Evolutionary conservation across 2,113 vertebrate species (phyloP).

Genomic region (Chrysemys picta): DNA sequence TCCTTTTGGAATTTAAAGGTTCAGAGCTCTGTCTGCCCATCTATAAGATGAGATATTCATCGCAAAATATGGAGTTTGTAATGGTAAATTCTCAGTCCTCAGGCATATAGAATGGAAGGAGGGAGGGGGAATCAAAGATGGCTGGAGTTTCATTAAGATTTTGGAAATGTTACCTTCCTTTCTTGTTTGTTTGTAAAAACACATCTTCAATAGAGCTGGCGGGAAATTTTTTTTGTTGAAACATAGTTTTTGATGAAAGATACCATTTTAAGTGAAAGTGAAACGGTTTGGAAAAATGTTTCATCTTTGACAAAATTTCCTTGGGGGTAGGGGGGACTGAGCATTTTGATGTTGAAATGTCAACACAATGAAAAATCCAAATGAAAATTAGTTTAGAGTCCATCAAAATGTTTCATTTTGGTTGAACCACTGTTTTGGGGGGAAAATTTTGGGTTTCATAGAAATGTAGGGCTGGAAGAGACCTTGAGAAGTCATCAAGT

Average conservation of each 20-base stretch:
- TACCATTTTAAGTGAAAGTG: not conserved
- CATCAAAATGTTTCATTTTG: not conserved
- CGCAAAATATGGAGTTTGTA: not conserved
- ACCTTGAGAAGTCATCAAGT: not conserved
- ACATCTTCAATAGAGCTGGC: not conserved
- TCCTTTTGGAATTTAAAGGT: slow-evolving; percentile 8
- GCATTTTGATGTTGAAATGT: not conserved
- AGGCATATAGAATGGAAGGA: not conserved
- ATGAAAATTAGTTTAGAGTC: not conserved
- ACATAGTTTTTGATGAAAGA: not conserved
- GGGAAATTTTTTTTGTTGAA: not conserved
- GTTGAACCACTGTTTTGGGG: not conserved
- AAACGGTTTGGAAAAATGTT: not conserved
- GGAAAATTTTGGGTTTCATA: not conserved
- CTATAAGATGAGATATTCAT: not conserved
- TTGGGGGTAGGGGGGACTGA: not conserved
- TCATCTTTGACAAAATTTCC: not conserved
- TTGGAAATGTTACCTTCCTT: not conserved
- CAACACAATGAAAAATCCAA: not conserved
- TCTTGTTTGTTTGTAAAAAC: not conserved
- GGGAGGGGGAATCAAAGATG: not conserved
- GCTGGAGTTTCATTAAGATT: not conserved
- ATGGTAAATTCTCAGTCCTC: not conserved
- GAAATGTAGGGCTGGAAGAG: not conserved
- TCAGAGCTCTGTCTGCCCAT: not conserved